phyloP scores from a whole-genome alignment of 2,888 invertebrate genomes.

The Mechanitis mazaeus region DNA sequence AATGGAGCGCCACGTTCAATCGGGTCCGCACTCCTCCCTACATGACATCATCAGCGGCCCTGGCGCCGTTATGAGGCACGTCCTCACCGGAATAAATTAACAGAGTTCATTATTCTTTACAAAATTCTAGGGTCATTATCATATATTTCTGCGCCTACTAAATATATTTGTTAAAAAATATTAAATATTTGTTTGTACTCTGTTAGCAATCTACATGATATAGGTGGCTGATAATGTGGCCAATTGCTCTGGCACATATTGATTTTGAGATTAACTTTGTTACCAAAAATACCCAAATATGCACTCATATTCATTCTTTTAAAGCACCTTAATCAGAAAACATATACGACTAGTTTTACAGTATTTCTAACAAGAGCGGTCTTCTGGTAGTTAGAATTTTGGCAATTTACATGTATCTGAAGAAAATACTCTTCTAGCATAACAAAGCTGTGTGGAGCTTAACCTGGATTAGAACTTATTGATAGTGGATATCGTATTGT shows the following conservation, averaged over 20 bases:
- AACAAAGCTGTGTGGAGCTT: not conserved
- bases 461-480: slow-evolving; percentile 14
- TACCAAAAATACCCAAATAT: too few relatives aligned
- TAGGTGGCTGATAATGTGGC: too few relatives aligned
- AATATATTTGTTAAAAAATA: too few relatives aligned
- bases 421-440: not conserved
- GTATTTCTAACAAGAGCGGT: too few relatives aligned
- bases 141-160: not conserved
- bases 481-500: slow-evolving; percentile 16
- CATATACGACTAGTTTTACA: too few relatives aligned
- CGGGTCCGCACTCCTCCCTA: slow-evolving; percentile 13
- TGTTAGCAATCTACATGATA: not conserved
- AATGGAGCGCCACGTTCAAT: slow-evolving; percentile 10
- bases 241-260: too few relatives aligned
- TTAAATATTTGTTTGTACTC: not conserved
- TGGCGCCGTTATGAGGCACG: slow-evolving; percentile 9
- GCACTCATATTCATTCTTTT: too few relatives aligned
- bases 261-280: too few relatives aligned
- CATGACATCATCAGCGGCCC: slow-evolving; percentile 22
- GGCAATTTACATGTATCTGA: too few relatives aligned
- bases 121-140: not conserved
- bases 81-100: slow-evolving; percentile 11
- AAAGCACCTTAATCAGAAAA: too few relatives aligned
- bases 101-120: not conserved
- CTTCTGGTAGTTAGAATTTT: too few relatives aligned